Conservation (phyloP, 1,140 invertebrate species). For the Holotrichia oblita region DNA sequence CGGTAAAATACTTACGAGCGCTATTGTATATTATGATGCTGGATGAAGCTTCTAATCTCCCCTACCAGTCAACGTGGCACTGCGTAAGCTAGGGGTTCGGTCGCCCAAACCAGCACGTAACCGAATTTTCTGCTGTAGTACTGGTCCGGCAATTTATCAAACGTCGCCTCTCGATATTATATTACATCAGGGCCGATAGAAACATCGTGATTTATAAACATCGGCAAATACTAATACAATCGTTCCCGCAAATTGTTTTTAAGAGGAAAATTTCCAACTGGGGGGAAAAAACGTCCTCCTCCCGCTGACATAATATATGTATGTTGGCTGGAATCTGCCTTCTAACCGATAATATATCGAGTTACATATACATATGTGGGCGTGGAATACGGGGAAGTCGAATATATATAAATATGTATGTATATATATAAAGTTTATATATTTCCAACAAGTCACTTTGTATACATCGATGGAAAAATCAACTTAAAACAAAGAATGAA, state of each 20-base stretch:
- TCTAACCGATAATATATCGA: not conserved
- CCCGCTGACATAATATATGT: not conserved
- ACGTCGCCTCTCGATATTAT: not conserved
- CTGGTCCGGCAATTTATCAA: not conserved
- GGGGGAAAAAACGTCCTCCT: not conserved
- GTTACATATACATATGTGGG: too few relatives aligned
- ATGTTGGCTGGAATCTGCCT: not conserved
- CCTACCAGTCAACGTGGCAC: too few relatives aligned
- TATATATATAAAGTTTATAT: too few relatives aligned
- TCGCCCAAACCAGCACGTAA: not conserved
- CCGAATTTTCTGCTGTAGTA: not conserved
- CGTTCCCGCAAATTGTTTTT: slow-evolving; percentile 12
- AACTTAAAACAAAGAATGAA: too few relatives aligned
- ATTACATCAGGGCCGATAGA: not conserved
- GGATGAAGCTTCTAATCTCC: too few relatives aligned
- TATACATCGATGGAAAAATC: too few relatives aligned
- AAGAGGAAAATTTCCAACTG: not conserved
- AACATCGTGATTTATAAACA: not conserved
- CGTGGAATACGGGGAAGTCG: too few relatives aligned
- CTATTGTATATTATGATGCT: too few relatives aligned
- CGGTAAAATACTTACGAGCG: too few relatives aligned
- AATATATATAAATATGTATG: too few relatives aligned
- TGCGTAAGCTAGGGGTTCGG: not conserved
- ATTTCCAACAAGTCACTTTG: too few relatives aligned
- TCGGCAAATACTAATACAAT: not conserved